Evolutionary conservation across 2,113 vertebrate species (phyloP), one percentile per base, ranked within the genome.

Genomic region (Herpetotheres cachinnans): DNA sequence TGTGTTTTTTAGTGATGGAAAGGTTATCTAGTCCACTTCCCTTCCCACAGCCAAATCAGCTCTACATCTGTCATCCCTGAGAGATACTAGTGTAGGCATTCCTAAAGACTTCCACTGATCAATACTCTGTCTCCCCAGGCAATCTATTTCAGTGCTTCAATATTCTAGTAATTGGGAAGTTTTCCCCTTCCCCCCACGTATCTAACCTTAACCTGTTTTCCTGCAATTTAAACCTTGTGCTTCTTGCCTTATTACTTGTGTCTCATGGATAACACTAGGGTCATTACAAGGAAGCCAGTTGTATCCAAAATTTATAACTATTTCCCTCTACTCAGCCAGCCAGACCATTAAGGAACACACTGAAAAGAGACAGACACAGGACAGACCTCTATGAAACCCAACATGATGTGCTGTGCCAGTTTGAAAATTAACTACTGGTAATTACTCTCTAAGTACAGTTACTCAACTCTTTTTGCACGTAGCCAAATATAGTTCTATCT

Each of bases 111-210:
- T 69, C 14, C 49, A 72, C 13, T 16, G 20, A 79, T 38, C 73
- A 81, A 25, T 30, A 58, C n/a, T 55, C 40, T n/a, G 9, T 21
- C 52, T 87, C 46, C 42, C 38, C 38, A 61, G 66, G 26, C 38
- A 74, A 87, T 20, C 38, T 71, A 32, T 50, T 82, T 18, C 18
- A 63, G 10, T 6, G 10, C 82, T 63, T 85, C 21, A 52, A 16
- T 46, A 49, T 38, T 65, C 79, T 34, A 17, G 8, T 10, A 82
- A 36, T 0, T 25, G 34, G 30, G 8, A 82, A 52, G 44, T 47
- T 71, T 71, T 22, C 18, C 24, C 34, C 14, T 66, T 61, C 29
- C 12, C 21, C 13, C 19, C 0, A 0, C 1, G 3, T 4, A 27
- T 40, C 59, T 62, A 86, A 56, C 38, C 29, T 72, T 63, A 40